Evolutionary conservation across 1,140 invertebrate genomes (phyloP).

Genomic region (Calycopis cecrops): DNA sequence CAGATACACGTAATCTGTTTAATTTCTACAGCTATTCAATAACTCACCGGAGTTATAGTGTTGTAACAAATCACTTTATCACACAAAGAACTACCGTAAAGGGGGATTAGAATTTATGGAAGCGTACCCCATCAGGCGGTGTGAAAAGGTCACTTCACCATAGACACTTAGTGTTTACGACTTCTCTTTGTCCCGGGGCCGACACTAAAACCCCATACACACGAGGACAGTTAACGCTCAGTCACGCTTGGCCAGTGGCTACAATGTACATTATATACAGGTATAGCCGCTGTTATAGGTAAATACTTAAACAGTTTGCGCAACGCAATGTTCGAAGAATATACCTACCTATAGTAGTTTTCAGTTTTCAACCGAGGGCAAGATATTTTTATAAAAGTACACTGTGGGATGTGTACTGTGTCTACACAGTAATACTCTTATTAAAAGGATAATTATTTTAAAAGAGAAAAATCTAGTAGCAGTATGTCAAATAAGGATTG

Average conservation of each 20-base stretch:
- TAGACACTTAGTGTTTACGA: conserved; percentile 33
- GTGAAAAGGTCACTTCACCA: conserved; percentile 33
- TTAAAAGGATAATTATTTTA: too few species aligned
- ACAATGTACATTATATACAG: conserved; percentile 4
- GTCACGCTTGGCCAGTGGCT: neutral
- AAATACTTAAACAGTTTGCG: neutral
- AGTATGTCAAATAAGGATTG: too few species aligned
- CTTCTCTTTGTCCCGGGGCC: conserved; percentile 38
- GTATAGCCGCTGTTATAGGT: neutral
- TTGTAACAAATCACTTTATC: neutral
- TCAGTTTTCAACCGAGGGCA: too few species aligned
- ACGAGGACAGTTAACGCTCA: neutral
- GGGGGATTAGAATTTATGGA: conserved; percentile 5
- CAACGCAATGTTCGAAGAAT: neutral
- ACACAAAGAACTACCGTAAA: neutral
- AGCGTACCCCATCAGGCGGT: conserved; percentile 25
- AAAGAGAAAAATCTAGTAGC: too few species aligned
- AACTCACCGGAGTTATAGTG: neutral
- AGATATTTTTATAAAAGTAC: too few species aligned
- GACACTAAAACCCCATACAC: conserved; percentile 35
- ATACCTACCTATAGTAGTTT: too few species aligned
- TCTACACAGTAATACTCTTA: too few species aligned
- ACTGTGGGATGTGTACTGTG: too few species aligned
- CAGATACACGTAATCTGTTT: too few species aligned
- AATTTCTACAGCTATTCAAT: neutral